phyloP scores from a whole-genome alignment of 2,888 invertebrate species.

The Stenchaetothrips biformis region DNA sequence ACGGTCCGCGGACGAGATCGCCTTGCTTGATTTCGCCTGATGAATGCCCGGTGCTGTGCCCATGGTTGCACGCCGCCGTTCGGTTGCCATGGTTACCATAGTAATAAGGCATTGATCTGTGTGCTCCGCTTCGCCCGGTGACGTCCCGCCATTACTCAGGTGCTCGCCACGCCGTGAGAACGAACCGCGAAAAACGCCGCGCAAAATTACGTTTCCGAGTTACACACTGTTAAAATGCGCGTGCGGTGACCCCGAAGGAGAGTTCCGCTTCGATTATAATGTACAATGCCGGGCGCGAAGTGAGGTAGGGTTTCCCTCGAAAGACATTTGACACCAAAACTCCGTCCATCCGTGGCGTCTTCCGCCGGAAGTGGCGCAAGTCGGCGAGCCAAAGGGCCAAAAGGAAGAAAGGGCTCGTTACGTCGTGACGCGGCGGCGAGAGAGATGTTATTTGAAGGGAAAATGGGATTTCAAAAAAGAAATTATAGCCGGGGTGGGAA shows the following conservation, averaged over 20 bases:
- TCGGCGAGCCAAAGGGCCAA: background rate
- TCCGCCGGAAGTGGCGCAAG: background rate
- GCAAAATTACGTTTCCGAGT: too few relatives aligned
- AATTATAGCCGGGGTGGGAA: background rate
- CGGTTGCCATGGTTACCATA: background rate
- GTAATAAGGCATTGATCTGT: slow-evolving; percentile 17
- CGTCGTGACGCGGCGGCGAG: background rate
- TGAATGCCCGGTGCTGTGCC: too few relatives aligned
- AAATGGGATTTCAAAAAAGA: slow-evolving; percentile 21
- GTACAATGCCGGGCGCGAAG: background rate
- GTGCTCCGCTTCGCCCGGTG: background rate
- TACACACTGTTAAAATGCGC: too few relatives aligned
- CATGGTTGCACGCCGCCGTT: background rate
- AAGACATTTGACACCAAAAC: slow-evolving; percentile 21
- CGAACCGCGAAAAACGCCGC: too few relatives aligned
- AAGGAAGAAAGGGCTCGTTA: background rate
- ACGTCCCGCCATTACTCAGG: background rate
- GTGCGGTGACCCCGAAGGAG: too few relatives aligned
- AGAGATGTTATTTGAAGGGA: background rate
- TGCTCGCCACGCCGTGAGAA: too few relatives aligned
- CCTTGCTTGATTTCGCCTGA: too few relatives aligned
- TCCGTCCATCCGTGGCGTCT: background rate
- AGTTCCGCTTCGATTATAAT: too few relatives aligned
- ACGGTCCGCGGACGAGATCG: too few relatives aligned
- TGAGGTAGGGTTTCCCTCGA: background rate